These are phyloP conservation scores for Heliocidaris erythrogramma DNA, from an alignment of 35 echinoderm and acorn worm species.

Conservation along the genomic window DNA sequence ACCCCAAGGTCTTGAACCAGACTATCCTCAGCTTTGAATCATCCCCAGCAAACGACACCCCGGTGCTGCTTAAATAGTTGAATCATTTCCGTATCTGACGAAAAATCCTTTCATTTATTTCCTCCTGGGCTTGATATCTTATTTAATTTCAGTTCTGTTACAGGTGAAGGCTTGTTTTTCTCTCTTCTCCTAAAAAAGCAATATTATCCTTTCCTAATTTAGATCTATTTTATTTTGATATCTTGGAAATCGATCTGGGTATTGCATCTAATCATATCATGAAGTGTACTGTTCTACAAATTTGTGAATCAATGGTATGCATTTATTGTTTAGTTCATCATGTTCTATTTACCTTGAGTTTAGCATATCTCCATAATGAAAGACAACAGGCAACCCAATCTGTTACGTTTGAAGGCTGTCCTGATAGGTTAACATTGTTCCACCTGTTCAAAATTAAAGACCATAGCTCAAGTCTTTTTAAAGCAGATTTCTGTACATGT, in stretches of 20 bases:
- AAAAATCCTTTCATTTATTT: not conserved
- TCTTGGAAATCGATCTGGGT: not conserved
- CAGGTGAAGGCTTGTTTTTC: not conserved
- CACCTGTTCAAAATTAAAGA: no score
- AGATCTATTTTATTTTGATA: not conserved
- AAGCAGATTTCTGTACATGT: no score
- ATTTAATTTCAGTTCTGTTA: not conserved
- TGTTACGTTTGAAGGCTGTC: no score
- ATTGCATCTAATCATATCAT: no score
- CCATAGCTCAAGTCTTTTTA: no score
- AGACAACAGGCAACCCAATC: no score
- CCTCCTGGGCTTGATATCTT: not conserved
- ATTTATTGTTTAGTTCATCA: no score
- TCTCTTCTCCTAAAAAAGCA: not conserved
- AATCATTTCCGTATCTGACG: constrained; percentile 11
- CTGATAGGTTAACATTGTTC: no score
- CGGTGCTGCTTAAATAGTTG: not conserved
- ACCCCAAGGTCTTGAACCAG: not conserved
- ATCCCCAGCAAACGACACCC: not conserved
- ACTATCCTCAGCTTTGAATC: not conserved
- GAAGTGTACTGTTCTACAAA: no score
- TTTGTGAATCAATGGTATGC: no score
- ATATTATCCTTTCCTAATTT: not conserved
- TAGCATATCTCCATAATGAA: no score
- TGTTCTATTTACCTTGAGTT: no score